Conservation (phyloP, 1,140 invertebrate genomes). For the Agrypnia vestita region DNA sequence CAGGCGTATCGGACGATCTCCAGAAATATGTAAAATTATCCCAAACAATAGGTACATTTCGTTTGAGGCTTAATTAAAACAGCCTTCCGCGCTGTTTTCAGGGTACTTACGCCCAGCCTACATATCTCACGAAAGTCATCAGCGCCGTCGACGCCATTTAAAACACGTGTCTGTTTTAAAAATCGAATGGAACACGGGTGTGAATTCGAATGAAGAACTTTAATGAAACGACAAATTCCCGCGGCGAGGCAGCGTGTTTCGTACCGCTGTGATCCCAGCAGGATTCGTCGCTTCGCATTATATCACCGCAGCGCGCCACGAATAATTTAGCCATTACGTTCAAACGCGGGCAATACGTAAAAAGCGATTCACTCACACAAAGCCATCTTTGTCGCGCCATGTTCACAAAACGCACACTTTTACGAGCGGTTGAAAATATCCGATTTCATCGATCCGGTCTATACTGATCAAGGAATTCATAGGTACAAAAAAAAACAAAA, state of each 20-base stretch:
- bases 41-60: too few relatives aligned
- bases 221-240: conserved; percentile 53
- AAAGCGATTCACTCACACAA: neutral
- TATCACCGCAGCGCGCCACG: conserved; percentile 22
- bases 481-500: conserved; percentile 5
- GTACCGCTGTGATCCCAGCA: conserved; percentile 27
- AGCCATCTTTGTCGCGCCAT: neutral
- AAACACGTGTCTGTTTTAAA: conserved; percentile 22
- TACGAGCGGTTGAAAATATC: neutral
- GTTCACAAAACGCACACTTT: neutral
- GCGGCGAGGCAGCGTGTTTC: conserved; percentile 41
- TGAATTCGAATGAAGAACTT: conserved; percentile 46
- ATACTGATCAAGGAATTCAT: conserved; percentile 20
- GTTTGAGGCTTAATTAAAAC: too few relatives aligned
- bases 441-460: neutral
- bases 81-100: too few relatives aligned
- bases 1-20: too few relatives aligned
- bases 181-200: conserved; percentile 38
- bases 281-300: conserved; percentile 44
- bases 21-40: too few relatives aligned
- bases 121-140: conserved; percentile 12
- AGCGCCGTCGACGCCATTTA: conserved; percentile 5
- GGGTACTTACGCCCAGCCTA: too few relatives aligned
- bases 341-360: neutral
- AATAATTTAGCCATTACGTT: conserved; percentile 10